Base-by-base conservation (phyloP, 2,888 invertebrate genomes). In the Oligia strigilis region DNA sequence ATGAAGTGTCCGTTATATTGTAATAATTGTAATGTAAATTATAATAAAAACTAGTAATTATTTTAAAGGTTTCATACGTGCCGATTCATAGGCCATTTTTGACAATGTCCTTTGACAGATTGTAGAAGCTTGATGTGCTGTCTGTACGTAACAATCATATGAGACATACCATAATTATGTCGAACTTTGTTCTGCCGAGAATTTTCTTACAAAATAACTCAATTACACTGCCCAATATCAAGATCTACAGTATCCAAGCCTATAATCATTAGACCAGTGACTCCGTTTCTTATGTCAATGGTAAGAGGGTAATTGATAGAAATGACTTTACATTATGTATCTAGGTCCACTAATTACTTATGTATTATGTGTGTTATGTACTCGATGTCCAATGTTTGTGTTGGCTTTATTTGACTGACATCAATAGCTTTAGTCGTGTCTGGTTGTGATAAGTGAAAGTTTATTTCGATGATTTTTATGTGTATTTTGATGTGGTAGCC, bases 351-450 rank as follows among this genome's bases (percentile, higher is more conserved):
- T 58, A 74, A 80, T 86, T 86, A 64, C 78, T 84, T 76, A 78
- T 43, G 66, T 58, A 84, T 86, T 85, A 87, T 80, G 84, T 76
- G 40, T 75, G 70, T 82, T 86, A 75, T 86, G 78, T 76, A 78
- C 80, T 85, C 72, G 43, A 40, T 65, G 81, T 71, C 43, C n/a
- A 74, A 87, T 78, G 52, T 72, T 84, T 85, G 73, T 66, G 29
- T 77, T 74, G 71, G 65, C 58, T 72, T 87, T 84, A 80, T 87
- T 86, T 87, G 87, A 55, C 65, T 87, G 85, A 80, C 85, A 86
- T 84, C 75, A 84, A 87, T 84, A 72, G 84, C 65, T 72, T 66
- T 58, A 76, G 74, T 78, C 81, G 65, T 55, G 60, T 80, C 71
- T 79, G n/a, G 46, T 74, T 77, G 64, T 65, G 65, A 78, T 74